phyloP scores from a whole-genome alignment of 2,113 vertebrate species.

The Dromiciops gliroides region DNA sequence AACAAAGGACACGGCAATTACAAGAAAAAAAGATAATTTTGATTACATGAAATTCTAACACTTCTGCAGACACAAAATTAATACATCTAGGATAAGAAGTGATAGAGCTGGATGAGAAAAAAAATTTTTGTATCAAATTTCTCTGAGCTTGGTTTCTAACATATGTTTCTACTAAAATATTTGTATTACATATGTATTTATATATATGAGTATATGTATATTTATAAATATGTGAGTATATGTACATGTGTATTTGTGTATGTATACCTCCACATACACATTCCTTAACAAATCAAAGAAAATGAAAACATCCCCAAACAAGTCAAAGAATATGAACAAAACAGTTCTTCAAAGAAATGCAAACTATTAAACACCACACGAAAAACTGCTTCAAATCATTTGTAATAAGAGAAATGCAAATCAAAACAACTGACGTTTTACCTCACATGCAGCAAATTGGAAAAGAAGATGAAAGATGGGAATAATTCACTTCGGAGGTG shows the following conservation, averaged over 20 bases:
- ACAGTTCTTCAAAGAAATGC: neutral
- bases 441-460: neutral
- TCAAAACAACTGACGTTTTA: neutral
- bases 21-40: neutral
- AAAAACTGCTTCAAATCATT: neutral
- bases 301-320: neutral
- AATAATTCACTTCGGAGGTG: neutral
- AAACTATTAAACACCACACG: neutral
- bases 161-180: neutral
- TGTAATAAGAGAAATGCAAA: neutral
- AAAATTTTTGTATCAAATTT: neutral
- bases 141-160: neutral
- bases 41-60: neutral
- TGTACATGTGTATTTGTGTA: neutral
- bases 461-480: neutral
- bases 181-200: neutral
- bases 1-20: neutral
- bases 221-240: neutral
- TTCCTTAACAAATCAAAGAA: neutral
- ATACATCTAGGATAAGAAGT: neutral
- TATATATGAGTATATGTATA: neutral
- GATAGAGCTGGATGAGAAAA: neutral
- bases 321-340: neutral
- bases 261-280: neutral
- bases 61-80: neutral